Percentiles rank a stretch among this genome's conserved stretches.
Conservation (phyloP, 2,888 invertebrate species). For the Diarsia rubi region DNA sequence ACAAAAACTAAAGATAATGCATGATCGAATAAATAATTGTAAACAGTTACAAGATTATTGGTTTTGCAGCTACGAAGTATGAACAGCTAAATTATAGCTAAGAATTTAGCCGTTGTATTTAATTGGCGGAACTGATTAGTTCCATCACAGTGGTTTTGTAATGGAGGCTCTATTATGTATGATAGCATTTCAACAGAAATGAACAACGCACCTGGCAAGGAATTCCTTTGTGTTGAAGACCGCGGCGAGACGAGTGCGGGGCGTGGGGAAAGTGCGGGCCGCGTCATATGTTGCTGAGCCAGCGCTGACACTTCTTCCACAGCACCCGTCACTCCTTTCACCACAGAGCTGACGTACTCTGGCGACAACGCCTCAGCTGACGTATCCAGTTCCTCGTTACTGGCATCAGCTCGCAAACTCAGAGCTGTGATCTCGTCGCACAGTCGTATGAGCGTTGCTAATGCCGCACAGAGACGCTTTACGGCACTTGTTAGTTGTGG, state of each 20-base stretch:
- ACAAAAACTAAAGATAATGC: conserved; percentile 15
- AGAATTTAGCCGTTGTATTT: conserved; percentile 55
- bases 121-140: conserved; percentile 64
- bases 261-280: conserved; percentile 87
- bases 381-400: conserved; percentile 81
- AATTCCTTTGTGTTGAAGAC: conserved; percentile 89
- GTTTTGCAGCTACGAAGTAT: conserved; percentile 27
- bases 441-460: conserved; percentile 96
- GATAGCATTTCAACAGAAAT: conserved; percentile 49
- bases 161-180: conserved; percentile 47
- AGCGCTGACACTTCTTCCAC: conserved; percentile 92
- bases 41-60: conserved; percentile 26
- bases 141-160: conserved; percentile 48
- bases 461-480: conserved; percentile 96
- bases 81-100: conserved; percentile 37
- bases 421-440: conserved; percentile 97
- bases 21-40: conserved; percentile 12
- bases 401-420: conserved; percentile 91
- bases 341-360: conserved; percentile 85
- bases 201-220: conserved; percentile 83
- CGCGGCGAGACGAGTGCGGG: conserved; percentile 87
- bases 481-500: conserved; percentile 94
- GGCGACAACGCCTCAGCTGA: conserved; percentile 82
- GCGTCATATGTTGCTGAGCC: conserved; percentile 95
- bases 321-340: conserved; percentile 84